Percentiles rank a stretch among this genome's conserved stretches.
Evolutionary conservation across 2,113 vertebrate species (phyloP).

Genomic region (Lycocorax pyrrhopterus): DNA sequence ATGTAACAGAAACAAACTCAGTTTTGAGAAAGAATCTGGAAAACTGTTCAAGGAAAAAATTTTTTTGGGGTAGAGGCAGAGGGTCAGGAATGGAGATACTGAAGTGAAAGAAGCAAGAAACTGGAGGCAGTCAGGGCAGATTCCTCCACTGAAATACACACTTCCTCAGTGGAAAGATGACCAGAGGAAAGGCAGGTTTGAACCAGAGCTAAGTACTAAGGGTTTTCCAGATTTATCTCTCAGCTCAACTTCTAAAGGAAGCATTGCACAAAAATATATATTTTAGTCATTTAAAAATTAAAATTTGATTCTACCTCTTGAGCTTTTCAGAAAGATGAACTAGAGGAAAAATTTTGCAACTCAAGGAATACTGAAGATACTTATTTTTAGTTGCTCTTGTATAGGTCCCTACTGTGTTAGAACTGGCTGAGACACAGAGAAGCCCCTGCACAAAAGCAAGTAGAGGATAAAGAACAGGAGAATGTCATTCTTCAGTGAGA

Average conservation of each 20-base stretch:
- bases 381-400: neutral
- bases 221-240: neutral
- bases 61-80: neutral
- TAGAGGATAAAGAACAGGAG: neutral
- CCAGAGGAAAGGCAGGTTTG: neutral
- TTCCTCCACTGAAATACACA: neutral
- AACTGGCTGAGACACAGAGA: neutral
- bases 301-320: neutral
- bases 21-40: neutral
- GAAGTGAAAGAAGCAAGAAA: neutral
- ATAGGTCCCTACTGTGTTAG: neutral
- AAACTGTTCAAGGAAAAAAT: neutral
- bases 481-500: neutral
- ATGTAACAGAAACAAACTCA: neutral
- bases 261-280: rapidly evolving
- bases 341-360: neutral
- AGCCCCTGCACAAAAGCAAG: neutral
- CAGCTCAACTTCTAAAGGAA: neutral
- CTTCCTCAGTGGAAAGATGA: neutral
- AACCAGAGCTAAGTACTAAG: neutral
- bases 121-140: neutral
- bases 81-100: neutral
- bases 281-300: neutral
- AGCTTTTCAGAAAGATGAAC: neutral
- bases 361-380: neutral